These are phyloP conservation scores for Euphonia xanthogaster DNA, from an alignment of 2,797 vertebrate species.

Conservation along the genomic window DNA sequence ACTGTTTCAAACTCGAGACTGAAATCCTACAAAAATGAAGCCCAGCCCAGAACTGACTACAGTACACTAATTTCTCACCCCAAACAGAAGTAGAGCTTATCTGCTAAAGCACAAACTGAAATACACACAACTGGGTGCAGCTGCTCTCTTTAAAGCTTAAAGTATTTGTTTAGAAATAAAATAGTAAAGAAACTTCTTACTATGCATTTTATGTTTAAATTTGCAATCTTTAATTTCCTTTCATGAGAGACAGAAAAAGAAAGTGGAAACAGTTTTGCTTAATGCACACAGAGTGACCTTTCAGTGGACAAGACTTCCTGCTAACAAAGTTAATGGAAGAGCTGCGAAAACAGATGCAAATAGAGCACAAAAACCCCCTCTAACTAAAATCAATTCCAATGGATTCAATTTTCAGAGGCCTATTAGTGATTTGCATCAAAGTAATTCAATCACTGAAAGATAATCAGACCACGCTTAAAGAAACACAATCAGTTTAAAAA, in stretches of 20 bases:
- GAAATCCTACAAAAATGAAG: not conserved
- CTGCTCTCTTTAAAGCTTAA: not conserved
- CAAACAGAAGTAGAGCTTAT: not conserved
- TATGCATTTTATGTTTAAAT: not conserved
- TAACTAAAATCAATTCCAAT: constrained; percentile 40
- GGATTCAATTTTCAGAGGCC: constrained; percentile 6
- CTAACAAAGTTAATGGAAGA: not conserved
- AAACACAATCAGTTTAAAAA: not conserved
- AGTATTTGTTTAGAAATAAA: not conserved
- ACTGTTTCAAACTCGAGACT: not conserved
- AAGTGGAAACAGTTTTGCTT: not conserved
- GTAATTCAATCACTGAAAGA: not conserved
- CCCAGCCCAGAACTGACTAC: not conserved
- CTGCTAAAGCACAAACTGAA: not conserved
- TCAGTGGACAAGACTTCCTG: not conserved
- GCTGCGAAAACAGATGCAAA: not conserved
- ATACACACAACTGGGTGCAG: not conserved
- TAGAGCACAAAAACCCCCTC: not conserved
- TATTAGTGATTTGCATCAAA: not conserved
- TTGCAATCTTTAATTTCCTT: not conserved
- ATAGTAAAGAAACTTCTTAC: not conserved
- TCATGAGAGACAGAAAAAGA: not conserved
- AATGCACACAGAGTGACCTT: not conserved
- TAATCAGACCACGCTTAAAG: not conserved
- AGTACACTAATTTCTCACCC: not conserved